A percentile compares a stretch with the other conserved stretches of the same genome.
Conservation (phyloP, 2,113 vertebrate species). For the Ailuropoda melanoleuca region DNA sequence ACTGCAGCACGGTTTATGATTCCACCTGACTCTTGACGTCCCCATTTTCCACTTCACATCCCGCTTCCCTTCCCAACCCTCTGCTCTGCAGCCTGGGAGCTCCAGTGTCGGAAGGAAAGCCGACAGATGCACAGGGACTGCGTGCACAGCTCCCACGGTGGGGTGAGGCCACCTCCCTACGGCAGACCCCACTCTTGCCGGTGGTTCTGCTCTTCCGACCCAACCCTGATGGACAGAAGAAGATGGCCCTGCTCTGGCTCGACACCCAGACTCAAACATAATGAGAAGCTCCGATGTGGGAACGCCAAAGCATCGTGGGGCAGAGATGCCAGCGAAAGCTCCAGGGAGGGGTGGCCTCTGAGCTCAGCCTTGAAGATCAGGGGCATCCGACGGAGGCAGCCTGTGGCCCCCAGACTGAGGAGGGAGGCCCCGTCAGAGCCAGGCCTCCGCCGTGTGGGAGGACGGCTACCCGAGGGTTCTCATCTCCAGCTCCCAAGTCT, state of each 20-base stretch:
- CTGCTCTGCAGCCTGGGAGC: background rate
- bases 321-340: fast-evolving
- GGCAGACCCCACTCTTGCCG: fast-evolving
- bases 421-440: background rate
- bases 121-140: fast-evolving
- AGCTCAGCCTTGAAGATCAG: background rate
- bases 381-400: background rate
- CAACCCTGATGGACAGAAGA: too few species aligned
- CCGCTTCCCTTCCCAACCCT: background rate
- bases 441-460: fast-evolving
- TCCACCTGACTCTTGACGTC: background rate
- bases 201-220: fast-evolving
- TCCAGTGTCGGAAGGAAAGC: fast-evolving
- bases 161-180: background rate
- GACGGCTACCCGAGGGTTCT: fast-evolving
- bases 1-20: fast-evolving
- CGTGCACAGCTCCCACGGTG: fast-evolving
- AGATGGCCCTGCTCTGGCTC: fast-evolving
- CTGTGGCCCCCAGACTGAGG: background rate
- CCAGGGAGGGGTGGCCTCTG: fast-evolving
- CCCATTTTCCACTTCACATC: too few species aligned
- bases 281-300: fast-evolving
- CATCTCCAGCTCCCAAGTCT: background rate
- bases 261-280: fast-evolving
- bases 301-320: fast-evolving